Evolutionary conservation across 2,888 invertebrate species (phyloP).

Genomic region (Harmothoe impar): DNA sequence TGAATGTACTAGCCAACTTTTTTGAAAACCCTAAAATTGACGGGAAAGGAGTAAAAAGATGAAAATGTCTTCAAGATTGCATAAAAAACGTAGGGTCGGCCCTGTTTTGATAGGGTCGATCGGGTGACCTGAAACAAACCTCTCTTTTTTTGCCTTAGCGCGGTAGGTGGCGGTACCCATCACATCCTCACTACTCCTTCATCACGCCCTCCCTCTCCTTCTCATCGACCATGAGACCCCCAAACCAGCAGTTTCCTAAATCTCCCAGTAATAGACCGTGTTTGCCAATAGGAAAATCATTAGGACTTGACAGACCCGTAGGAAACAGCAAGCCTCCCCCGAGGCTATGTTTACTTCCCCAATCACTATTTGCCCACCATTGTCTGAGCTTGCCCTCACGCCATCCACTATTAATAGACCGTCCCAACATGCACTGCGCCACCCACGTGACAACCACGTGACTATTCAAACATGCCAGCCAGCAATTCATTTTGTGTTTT

Average conservation of each 20-base stretch:
- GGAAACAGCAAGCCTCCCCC: background rate
- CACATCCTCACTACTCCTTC: no score
- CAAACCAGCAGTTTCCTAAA: background rate
- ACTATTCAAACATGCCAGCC: background rate
- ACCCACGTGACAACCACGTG: no score
- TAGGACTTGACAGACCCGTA: constrained; percentile 8
- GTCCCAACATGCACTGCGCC: background rate
- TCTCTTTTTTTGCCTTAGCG: no score
- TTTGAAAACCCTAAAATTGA: no score
- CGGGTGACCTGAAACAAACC: no score
- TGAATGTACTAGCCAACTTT: no score
- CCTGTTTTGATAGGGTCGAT: no score
- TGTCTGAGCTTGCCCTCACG: background rate
- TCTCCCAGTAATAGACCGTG: constrained; percentile 1
- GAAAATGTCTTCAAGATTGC: no score
- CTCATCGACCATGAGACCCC: background rate
- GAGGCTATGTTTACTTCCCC: constrained; percentile 9
- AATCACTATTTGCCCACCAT: constrained; percentile 15
- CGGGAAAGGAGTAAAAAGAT: no score
- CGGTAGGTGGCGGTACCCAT: no score
- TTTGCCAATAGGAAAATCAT: constrained; percentile 22
- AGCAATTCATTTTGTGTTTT: no score
- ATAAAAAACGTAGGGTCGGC: no score
- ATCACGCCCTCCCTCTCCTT: background rate
- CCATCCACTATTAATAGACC: constrained; percentile 4